Evolutionary conservation across 2,113 vertebrate genomes (phyloP), one percentile per base, ranked within the genome.

Genomic region (Engraulis encrasicolus): DNA sequence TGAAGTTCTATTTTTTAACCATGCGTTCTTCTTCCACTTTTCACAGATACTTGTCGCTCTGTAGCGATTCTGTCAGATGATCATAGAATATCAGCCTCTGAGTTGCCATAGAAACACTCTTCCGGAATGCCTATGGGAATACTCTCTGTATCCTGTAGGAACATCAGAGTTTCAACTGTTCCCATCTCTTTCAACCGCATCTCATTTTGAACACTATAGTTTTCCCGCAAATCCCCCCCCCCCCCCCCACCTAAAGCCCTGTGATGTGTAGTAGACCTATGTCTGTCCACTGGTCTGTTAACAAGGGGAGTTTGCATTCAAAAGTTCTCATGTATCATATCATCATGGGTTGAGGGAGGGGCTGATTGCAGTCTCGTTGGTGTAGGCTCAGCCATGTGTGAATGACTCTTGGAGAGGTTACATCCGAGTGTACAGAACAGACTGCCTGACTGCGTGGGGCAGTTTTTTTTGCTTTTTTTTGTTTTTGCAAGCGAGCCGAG

Each of bases 111-210:
- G 66, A 27, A 74, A 74, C 66, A 15, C 17, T 27, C n/a, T n/a
- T n/a, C 66, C 2, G 66, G 31, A 74, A 74, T 74, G 27, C 66
- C 27, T 27, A 74, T 74, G 66, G 66, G 66, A 74, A 74, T 74
- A 14, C 34, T 74, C 66, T 36, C 31, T 74, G 66, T 15, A 74
- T 27, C 66, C 66, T 74, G 27, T 36, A 74, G 66, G 34, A 27
- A 74, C 23, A 74, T 74, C 66, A 74, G 27, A 3, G 66, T 4
- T 74, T 15, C 66, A 12, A 15, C 27, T n/a, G n/a, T n/a, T 34
- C 66, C 66, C 27, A 74, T 74, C 66, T 74, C 27, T 74, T 74
- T 14, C n/a, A 23, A 66, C 58, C 58, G 1, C 58, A 74, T 34
- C 27, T 5, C 23, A 74, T 31, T 34, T 27, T 14, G 14, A 2